Evolutionary conservation across 1,140 invertebrate genomes (phyloP).

Genomic region (Drosophila pectinifera): DNA sequence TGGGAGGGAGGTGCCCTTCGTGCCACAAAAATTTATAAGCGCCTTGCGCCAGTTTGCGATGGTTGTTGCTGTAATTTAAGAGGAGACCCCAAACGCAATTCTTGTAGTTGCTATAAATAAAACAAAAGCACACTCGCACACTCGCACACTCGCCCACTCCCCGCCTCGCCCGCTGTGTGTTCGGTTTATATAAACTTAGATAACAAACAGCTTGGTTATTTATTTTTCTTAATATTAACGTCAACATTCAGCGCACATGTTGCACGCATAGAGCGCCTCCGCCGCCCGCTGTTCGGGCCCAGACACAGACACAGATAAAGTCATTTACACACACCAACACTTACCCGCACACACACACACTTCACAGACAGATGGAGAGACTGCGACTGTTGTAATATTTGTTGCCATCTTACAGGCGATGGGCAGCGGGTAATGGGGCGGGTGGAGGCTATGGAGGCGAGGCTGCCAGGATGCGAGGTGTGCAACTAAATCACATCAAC

Average conservation of each 20-base stretch:
- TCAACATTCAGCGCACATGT: slow-evolving; percentile 83
- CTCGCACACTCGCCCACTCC: neutral
- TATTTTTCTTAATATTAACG: slow-evolving; percentile 84
- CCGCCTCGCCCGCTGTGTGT: slow-evolving; percentile 33
- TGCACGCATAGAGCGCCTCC: slow-evolving; percentile 68
- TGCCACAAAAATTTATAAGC: slow-evolving; percentile 77
- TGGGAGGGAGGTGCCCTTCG: slow-evolving; percentile 17
- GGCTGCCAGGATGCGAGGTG: slow-evolving; percentile 56
- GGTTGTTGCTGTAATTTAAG: slow-evolving; percentile 75
- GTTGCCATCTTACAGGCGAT: slow-evolving; percentile 79
- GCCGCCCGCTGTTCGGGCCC: slow-evolving; percentile 47
- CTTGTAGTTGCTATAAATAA: slow-evolving; percentile 81
- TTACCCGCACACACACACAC: slow-evolving; percentile 6
- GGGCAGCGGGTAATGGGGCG: slow-evolving; percentile 24
- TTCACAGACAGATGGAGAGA: slow-evolving; percentile 19
- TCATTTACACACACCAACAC: slow-evolving; percentile 66
- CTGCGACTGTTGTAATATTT: slow-evolving; percentile 71
- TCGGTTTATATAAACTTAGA: slow-evolving; percentile 83
- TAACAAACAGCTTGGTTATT: slow-evolving; percentile 84
- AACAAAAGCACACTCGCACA: slow-evolving; percentile 53
- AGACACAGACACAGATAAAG: slow-evolving; percentile 64
- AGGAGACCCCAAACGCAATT: slow-evolving; percentile 73
- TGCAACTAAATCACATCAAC: slow-evolving; percentile 82
- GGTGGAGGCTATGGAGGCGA: neutral
- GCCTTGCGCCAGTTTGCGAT: slow-evolving; percentile 59